Conservation (phyloP, 1,140 invertebrate genomes). For the Drosophila azteca region DNA sequence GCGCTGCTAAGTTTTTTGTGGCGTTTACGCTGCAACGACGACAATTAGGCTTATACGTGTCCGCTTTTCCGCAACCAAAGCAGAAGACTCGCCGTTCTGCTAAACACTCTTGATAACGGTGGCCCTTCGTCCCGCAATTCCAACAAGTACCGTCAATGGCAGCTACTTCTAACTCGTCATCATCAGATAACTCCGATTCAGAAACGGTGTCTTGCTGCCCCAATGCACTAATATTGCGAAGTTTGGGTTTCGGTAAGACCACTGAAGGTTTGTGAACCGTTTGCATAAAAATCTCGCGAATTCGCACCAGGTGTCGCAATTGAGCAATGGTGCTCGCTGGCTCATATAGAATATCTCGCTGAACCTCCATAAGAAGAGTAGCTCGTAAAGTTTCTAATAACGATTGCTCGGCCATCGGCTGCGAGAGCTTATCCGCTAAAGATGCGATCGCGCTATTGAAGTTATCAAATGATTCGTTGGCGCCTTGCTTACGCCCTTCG, state of each 20-base stretch:
- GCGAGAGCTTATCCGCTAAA: neutral
- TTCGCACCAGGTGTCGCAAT: neutral
- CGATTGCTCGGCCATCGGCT: neutral
- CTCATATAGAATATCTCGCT: neutral
- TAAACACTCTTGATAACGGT: constrained; percentile 1
- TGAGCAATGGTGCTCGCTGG: neutral
- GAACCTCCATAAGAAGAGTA: neutral
- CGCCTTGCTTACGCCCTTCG: neutral
- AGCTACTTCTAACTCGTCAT: neutral
- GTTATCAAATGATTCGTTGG: neutral
- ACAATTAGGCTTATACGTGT: no score
- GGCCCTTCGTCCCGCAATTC: constrained; percentile 1
- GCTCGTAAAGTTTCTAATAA: neutral
- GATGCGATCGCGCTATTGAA: neutral
- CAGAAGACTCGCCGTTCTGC: constrained; percentile 4
- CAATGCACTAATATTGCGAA: no score
- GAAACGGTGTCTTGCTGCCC: no score
- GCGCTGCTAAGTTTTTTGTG: neutral
- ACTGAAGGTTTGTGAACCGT: no score
- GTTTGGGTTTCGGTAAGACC: no score
- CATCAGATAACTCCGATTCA: neutral
- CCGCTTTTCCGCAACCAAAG: neutral
- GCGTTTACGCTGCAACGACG: no score
- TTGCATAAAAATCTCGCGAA: no score
- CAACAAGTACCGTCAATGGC: neutral